Base-by-base conservation (phyloP, 2,113 vertebrate genomes). In the Triplophysa rosa region DNA sequence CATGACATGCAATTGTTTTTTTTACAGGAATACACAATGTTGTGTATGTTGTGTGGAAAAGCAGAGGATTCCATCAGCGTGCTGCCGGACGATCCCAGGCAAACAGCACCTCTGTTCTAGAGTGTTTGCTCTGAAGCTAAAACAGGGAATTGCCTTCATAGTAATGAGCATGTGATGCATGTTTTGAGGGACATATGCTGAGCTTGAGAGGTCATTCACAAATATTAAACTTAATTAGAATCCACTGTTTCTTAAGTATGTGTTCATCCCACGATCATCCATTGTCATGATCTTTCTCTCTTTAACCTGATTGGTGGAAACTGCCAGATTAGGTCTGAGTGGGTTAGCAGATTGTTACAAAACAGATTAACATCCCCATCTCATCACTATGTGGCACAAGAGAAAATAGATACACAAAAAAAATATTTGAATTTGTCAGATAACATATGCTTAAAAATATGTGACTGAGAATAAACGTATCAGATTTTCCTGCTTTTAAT, bases 21-120 rank as follows among this genome's bases (percentile, higher is more conserved):
- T 77, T 71, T 10, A 84, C 89, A 98, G 97, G 97, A 98, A 76
- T 99, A 99, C 81, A 99, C 96, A 1, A 98, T 99, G 97, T 90
- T 99, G 74, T 99, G 97, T 87, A 93, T 99, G 90, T 91, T 98
- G 58, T 99, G 97, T 11, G 97, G 97, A 80, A 96, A 95, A 77
- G 97, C 96, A 0, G 97, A 98, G 87, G 97, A 99, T 85, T 96
- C 96, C 3, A 76, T 98, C 91, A 98, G 96, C 47, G 90, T 98
- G 83, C 91, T 99, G 42, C 97, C 97, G 0, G 96, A 98, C 0
- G 97, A 99, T 85, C 97, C 97, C 40, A 93, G 97, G 80, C 97
- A 98, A 85, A 95, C 93, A 79, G 94, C 95, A 1, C 93, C 96
- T 0, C 92, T 99, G 54, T 98, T 98, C 87, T 99, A 92, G 93